Conservation (phyloP, 2,113 vertebrate species). For the Muscicapa adusta region DNA sequence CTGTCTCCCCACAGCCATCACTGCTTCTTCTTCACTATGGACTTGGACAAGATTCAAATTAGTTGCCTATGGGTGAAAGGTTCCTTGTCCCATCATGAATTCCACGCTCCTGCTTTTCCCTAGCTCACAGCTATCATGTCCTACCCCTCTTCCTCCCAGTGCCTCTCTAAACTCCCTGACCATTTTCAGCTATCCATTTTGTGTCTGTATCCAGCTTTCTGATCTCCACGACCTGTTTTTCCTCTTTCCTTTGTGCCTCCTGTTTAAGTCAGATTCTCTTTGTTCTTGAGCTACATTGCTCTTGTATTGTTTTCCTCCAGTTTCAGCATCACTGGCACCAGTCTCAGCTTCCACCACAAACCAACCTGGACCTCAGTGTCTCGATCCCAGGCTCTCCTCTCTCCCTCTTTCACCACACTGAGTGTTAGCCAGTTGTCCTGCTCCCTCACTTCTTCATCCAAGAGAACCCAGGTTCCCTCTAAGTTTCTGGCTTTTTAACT, state of each 20-base stretch:
- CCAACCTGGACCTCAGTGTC: not conserved
- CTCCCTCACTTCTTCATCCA: not conserved
- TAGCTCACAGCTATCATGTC: not conserved
- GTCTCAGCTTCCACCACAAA: not conserved
- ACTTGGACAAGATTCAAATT: slow-evolving; percentile 8
- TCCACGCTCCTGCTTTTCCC: not conserved
- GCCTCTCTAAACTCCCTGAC: not conserved
- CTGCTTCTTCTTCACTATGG: not conserved
- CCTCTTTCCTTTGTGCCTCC: not conserved
- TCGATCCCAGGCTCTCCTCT: not conserved
- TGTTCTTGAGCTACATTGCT: not conserved
- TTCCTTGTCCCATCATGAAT: not conserved
- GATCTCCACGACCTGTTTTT: not conserved
- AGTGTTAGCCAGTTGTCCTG: not conserved
- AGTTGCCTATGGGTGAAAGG: slow-evolving; percentile 46
- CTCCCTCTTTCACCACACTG: not conserved
- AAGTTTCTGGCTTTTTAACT: not conserved
- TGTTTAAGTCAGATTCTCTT: not conserved
- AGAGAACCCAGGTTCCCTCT: not conserved
- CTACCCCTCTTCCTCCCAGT: not conserved
- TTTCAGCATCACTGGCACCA: not conserved
- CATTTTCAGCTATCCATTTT: not conserved
- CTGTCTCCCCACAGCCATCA: not conserved
- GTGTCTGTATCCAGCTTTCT: not conserved
- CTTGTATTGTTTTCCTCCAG: not conserved